Conservation (phyloP, 2,888 invertebrate genomes). For the Drosophila putrida region DNA sequence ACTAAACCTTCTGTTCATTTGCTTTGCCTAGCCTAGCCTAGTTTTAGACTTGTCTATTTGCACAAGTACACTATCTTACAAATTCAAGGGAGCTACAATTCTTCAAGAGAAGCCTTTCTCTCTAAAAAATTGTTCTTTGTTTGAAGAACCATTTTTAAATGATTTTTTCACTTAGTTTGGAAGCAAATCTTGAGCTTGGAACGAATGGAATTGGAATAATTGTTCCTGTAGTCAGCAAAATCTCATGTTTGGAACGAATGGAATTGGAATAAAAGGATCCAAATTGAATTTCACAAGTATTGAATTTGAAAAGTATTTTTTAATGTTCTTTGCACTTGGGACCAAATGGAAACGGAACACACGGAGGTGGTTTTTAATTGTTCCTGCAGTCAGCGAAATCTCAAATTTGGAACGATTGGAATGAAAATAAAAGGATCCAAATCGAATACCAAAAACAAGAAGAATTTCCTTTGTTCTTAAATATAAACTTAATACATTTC, state of each 20-base stretch:
- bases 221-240: no score
- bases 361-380: no score
- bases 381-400: no score
- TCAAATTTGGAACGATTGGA: background rate
- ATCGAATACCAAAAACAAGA: background rate
- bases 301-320: background rate
- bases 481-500: background rate
- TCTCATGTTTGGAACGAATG: background rate
- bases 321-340: no score
- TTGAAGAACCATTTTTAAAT: background rate
- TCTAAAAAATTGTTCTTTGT: background rate
- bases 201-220: background rate
- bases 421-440: background rate
- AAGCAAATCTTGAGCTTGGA: background rate
- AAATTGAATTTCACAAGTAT: background rate
- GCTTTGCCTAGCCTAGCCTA: constrained; percentile 1
- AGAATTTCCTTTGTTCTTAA: no score
- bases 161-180: no score
- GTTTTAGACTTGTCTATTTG: constrained; percentile 6
- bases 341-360: background rate
- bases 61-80: constrained; percentile 4
- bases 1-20: constrained; percentile 18
- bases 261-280: background rate
- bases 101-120: no score
- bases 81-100: background rate